Evolutionary conservation across 2,888 invertebrate genomes (phyloP), one percentile per base, ranked within the genome.

Genomic region (Hypomecis atomaria): DNA sequence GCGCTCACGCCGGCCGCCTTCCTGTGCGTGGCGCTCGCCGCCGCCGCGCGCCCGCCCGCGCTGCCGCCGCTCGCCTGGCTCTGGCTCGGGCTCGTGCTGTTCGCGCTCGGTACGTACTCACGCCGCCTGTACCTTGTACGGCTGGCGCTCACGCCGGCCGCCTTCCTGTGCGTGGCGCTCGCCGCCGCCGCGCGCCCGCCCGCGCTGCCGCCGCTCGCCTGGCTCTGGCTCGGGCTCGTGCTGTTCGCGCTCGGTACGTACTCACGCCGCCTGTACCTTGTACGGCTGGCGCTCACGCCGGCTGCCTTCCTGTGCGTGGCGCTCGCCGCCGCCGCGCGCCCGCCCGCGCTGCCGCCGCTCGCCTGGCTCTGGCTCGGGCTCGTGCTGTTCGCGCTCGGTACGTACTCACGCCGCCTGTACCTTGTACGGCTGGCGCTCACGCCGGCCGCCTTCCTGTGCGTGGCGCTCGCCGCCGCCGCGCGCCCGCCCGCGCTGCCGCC

Each of bases 251-350:
- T 98, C 78, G 98, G 98, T 98, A 76, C 63, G 5, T 34, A 49
- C 45, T 48, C 6, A 23, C 23, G 23, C 23, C 23, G 23, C 23
- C 23, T 23, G 23, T 23, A 23, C 23, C 23, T n/a, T 23, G 23
- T 23, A 23, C 23, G 23, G 23, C 23, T 23, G 23, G 23, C 23
- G 23, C 23, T 23, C 23, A 23, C 23, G 52, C 96, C 99, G 59
- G 96, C 97, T 8, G 95, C 98, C 0, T 99, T 98, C 90, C 75
- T 98, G 37, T 94, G 95, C 73, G 96, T 99, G 68, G 99, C 97
- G 0, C 79, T 97, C 37, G 96, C 98, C 0, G 90, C 92, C 0
- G 42, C 76, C 2, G 77, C 82, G 0, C 74, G 80, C 2, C 82
- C 93, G 45, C 79, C 85, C 0, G 66, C 86, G n/a, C 78, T 87